Evolutionary conservation across 2,113 vertebrate species (phyloP).

Genomic region (Tragelaphus scriptus): DNA sequence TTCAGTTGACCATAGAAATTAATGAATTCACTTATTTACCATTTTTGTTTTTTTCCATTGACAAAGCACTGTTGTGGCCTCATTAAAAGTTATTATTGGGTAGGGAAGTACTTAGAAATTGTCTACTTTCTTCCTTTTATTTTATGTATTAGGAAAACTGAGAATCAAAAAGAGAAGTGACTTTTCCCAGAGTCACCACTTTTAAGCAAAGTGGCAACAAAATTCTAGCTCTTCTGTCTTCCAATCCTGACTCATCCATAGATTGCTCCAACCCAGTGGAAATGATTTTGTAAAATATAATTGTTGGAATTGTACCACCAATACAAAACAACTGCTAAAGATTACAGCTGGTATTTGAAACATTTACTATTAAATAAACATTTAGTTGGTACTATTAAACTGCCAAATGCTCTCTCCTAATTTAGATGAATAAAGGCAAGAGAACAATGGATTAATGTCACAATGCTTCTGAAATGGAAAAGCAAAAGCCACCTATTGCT

Average conservation of each 20-base stretch:
- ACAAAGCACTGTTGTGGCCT: neutral
- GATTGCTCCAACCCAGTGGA: neutral
- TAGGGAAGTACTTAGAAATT: neutral
- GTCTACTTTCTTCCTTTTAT: neutral
- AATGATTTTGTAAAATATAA: slow-evolving; percentile 26
- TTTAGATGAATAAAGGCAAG: neutral
- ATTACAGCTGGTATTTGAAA: slow-evolving; percentile 27
- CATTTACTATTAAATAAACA: slow-evolving; percentile 31
- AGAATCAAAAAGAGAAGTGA: neutral
- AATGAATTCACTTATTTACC: neutral
- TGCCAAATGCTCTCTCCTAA: slow-evolving; percentile 15
- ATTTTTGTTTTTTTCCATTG: neutral
- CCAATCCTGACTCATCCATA: neutral
- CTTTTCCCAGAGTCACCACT: neutral
- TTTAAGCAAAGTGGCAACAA: neutral
- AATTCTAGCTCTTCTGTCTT: neutral
- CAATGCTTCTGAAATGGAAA: neutral
- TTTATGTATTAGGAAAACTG: neutral
- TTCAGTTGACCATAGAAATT: neutral
- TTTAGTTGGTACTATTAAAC: neutral
- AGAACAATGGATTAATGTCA: slow-evolving; percentile 11
- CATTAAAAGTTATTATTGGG: neutral
- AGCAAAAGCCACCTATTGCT: neutral
- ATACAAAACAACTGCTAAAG: slow-evolving; percentile 20
- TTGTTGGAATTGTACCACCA: neutral